phyloP scores from a whole-genome alignment of 2,888 invertebrate genomes.

The Tubulanus polymorphus region DNA sequence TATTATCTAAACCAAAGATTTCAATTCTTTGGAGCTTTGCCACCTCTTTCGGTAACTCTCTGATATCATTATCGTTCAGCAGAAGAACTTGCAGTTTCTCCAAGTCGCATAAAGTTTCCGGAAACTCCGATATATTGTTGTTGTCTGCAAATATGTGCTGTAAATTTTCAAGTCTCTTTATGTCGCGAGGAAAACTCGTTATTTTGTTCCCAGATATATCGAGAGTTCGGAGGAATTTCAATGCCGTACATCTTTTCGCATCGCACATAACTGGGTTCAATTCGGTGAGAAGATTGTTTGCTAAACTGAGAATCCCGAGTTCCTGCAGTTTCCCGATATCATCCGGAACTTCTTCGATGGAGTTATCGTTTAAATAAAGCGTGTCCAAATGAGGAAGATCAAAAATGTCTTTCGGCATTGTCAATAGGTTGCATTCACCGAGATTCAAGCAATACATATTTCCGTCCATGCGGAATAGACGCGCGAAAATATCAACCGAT shows the following conservation, averaged over 20 bases:
- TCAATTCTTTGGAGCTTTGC: slow-evolving; percentile 31
- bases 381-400: slow-evolving; percentile 27
- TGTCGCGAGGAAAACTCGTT: slow-evolving; percentile 27
- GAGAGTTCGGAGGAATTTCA: slow-evolving; percentile 30
- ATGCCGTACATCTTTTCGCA: no score
- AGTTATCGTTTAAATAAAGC: slow-evolving; percentile 38
- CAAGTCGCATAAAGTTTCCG: neutral
- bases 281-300: slow-evolving; percentile 30
- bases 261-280: slow-evolving; percentile 28
- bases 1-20: slow-evolving; percentile 38
- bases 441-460: slow-evolving; percentile 15
- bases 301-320: slow-evolving; percentile 30
- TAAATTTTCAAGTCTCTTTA: slow-evolving; percentile 22
- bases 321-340: slow-evolving; percentile 29
- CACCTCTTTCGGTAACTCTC: slow-evolving; percentile 31
- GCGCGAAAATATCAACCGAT: neutral
- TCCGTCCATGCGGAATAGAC: neutral
- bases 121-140: slow-evolving; percentile 1
- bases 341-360: slow-evolving; percentile 32
- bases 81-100: slow-evolving; percentile 1
- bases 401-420: slow-evolving; percentile 33
- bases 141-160: neutral
- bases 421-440: slow-evolving; percentile 31
- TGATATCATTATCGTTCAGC: neutral
- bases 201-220: slow-evolving; percentile 42